Evolutionary conservation across 2,888 invertebrate genomes (phyloP).

Genomic region (Aphidoletes aphidimyza): DNA sequence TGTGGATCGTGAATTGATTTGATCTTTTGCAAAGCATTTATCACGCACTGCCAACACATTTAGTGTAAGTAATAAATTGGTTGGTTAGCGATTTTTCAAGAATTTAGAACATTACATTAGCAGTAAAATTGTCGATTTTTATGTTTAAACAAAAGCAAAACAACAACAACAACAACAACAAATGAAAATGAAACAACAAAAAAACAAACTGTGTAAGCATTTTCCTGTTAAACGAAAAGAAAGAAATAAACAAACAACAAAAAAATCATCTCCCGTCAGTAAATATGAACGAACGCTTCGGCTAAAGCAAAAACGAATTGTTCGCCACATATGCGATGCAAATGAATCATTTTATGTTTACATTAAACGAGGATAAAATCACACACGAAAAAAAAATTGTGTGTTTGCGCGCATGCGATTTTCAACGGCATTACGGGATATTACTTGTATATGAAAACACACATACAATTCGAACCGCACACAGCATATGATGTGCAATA

Average conservation of each 20-base stretch:
- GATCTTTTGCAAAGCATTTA: background rate
- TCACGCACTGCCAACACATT: background rate
- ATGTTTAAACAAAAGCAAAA: constrained; percentile 8
- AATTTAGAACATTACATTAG: constrained; percentile 40
- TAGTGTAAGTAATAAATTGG: background rate
- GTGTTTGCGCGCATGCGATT: constrained; percentile 26
- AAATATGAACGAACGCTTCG: background rate
- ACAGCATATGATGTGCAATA: too few relatives aligned
- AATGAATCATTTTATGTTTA: constrained; percentile 50
- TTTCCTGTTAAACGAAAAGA: background rate
- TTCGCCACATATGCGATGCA: constrained; percentile 43
- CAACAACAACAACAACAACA: too few relatives aligned
- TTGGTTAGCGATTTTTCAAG: background rate
- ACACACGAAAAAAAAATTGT: constrained; percentile 17
- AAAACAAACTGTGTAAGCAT: background rate
- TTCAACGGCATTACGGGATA: background rate
- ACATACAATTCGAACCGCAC: too few relatives aligned
- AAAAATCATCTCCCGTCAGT: background rate
- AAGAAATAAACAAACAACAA: too few relatives aligned
- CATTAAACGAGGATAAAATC: constrained; percentile 50
- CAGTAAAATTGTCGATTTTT: background rate
- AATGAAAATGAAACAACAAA: background rate
- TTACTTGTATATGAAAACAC: too few relatives aligned
- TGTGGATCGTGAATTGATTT: background rate
- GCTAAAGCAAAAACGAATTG: background rate